phyloP scores from a whole-genome alignment of 2,797 vertebrate genomes.

The Anguilla anguilla region DNA sequence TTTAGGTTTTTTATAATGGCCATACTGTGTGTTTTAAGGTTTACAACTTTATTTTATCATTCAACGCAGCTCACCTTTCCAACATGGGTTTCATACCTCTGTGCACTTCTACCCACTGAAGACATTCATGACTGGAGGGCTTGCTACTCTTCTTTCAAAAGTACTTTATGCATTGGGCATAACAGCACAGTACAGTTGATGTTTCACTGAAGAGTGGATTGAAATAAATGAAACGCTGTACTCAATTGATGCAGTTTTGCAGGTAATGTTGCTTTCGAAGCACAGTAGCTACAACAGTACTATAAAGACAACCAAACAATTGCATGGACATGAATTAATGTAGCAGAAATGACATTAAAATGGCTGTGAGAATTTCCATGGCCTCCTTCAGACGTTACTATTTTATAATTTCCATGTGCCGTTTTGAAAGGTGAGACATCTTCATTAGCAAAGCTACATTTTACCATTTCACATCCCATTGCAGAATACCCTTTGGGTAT shows the following conservation, averaged over 20 bases:
- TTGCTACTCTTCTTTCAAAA: neutral
- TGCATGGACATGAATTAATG: slow-evolving; percentile 19
- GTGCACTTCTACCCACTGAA: neutral
- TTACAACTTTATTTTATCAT: neutral
- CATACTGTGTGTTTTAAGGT: neutral
- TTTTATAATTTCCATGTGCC: slow-evolving; percentile 15
- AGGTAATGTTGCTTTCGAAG: neutral
- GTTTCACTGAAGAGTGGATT: neutral
- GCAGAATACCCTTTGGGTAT: slow-evolving; percentile 18
- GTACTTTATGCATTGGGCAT: neutral
- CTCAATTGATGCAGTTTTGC: neutral
- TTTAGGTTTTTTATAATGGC: neutral
- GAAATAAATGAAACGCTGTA: neutral
- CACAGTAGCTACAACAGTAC: neutral
- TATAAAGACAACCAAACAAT: neutral
- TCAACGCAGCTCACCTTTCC: neutral
- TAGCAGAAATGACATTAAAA: slow-evolving; percentile 23
- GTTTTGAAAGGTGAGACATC: slow-evolving; percentile 9
- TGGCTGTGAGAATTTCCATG: slow-evolving; percentile 1
- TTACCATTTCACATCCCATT: slow-evolving; percentile 20
- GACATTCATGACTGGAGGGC: neutral
- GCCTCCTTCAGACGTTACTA: neutral
- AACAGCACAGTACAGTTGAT: neutral
- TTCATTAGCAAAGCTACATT: slow-evolving; percentile 29
- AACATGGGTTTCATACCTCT: neutral